Evolutionary conservation across 2,888 invertebrate genomes (phyloP).

Genomic region (Digitonthophagus gazella): DNA sequence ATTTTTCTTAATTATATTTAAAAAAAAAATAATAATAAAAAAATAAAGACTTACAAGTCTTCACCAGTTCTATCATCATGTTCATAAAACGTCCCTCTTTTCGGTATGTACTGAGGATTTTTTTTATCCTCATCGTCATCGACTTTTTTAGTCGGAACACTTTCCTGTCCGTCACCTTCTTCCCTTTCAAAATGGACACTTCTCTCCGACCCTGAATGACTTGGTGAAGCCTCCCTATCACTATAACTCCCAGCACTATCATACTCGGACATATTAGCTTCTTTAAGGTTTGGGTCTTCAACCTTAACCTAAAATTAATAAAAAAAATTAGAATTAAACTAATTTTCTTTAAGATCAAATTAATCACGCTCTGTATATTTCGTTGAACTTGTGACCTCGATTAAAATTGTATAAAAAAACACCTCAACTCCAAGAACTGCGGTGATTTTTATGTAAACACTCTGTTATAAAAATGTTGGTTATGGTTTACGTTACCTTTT

Average conservation of each 20-base stretch:
- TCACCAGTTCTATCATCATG: slow-evolving; percentile 88
- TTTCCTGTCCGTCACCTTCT: slow-evolving; percentile 72
- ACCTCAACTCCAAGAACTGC: slow-evolving; percentile 5
- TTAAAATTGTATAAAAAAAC: slow-evolving; percentile 17
- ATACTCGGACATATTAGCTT: slow-evolving; percentile 45
- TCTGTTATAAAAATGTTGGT: neutral
- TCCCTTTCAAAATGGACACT: slow-evolving; percentile 63
- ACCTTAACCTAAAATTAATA: slow-evolving; percentile 35
- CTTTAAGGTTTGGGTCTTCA: slow-evolving; percentile 32
- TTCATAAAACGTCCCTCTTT: slow-evolving; percentile 93
- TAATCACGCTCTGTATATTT: slow-evolving; percentile 18
- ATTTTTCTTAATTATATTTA: too few relatives aligned
- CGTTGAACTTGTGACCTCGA: slow-evolving; percentile 29
- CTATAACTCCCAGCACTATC: slow-evolving; percentile 48
- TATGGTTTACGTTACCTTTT: slow-evolving; percentile 19
- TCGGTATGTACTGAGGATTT: slow-evolving; percentile 97
- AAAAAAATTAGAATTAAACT: neutral
- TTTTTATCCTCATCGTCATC: slow-evolving; percentile 93
- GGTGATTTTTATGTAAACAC: neutral
- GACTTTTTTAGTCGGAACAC: slow-evolving; percentile 60
- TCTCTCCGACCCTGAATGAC: slow-evolving; percentile 49
- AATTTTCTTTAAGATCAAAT: too few relatives aligned
- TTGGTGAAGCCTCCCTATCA: slow-evolving; percentile 49
- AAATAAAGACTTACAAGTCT: slow-evolving; percentile 55
- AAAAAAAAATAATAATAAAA: neutral